A percentile compares a stretch with the other conserved stretches of the same genome.
Conservation (phyloP, 2,113 vertebrate species). For the Rhabdomys dilectus region DNA sequence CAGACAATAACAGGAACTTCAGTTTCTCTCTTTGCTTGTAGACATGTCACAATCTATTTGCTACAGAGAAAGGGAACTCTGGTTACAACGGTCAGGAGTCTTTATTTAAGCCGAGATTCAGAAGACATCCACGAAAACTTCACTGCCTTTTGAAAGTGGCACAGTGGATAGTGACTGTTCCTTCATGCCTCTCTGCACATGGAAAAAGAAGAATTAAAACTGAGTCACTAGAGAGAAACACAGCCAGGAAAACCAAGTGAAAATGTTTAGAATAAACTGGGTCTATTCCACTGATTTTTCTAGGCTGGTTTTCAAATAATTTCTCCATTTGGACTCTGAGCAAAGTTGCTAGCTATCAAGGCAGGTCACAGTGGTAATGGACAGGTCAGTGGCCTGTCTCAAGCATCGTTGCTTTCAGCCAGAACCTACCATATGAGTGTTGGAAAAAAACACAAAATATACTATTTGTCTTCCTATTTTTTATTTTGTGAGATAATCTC, state of each 20-base stretch:
- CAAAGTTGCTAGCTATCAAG: too few species aligned
- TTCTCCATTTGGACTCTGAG: too few species aligned
- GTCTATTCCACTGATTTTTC: too few species aligned
- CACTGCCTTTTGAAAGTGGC: conserved; percentile 37
- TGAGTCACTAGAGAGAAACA: background rate
- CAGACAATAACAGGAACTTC: background rate
- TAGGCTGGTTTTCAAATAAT: too few species aligned
- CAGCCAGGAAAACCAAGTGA: background rate
- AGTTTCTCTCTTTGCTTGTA: background rate
- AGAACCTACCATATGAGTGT: too few species aligned
- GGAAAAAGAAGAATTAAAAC: background rate
- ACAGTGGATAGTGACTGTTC: background rate
- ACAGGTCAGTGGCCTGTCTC: too few species aligned
- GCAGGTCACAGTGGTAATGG: too few species aligned
- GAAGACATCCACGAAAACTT: conserved; percentile 16
- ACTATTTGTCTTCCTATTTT: too few species aligned
- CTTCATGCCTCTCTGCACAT: background rate
- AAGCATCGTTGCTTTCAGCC: too few species aligned
- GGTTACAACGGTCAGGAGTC: background rate
- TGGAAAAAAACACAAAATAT: too few species aligned
- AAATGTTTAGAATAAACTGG: background rate
- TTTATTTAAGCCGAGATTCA: conserved; percentile 9
- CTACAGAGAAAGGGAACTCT: background rate
- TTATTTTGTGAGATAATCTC: too few species aligned
- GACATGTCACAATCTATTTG: background rate